phyloP scores from a whole-genome alignment of 2,888 invertebrate genomes.

The Crossocerus cetratus region DNA sequence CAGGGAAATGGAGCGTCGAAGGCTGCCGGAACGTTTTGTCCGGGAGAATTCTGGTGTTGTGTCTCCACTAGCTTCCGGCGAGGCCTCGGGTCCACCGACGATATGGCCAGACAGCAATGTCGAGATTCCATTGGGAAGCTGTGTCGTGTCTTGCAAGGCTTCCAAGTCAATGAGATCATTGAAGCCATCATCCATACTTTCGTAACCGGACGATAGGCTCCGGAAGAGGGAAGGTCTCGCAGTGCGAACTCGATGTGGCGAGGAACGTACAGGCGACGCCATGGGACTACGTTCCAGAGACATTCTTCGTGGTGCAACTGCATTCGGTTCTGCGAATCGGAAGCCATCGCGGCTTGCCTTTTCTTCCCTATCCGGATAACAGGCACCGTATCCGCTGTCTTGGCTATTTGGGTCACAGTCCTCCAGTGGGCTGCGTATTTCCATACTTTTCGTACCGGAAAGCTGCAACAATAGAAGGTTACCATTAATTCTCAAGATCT shows the following conservation, averaged over 20 bases:
- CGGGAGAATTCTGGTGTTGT: conserved; percentile 77
- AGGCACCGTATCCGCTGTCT: conserved; percentile 80
- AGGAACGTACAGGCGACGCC: conserved; percentile 63
- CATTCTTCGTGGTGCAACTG: conserved; percentile 73
- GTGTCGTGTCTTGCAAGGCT: conserved; percentile 75
- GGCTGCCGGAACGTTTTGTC: conserved; percentile 47
- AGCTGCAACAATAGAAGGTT: conserved; percentile 22
- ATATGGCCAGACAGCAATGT: conserved; percentile 81
- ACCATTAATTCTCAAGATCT: background rate
- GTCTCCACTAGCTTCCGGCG: conserved; percentile 69
- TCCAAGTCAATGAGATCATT: conserved; percentile 82
- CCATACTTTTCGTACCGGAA: conserved; percentile 27
- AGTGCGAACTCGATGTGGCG: conserved; percentile 52
- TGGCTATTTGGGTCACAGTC: conserved; percentile 80
- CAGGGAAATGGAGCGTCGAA: conserved; percentile 67
- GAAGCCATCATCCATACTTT: conserved; percentile 83
- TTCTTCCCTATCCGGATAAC: conserved; percentile 68
- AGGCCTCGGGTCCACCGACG: conserved; percentile 47
- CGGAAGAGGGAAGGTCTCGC: conserved; percentile 71
- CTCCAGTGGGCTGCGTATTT: conserved; percentile 76
- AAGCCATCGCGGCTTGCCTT: conserved; percentile 52
- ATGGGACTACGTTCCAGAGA: conserved; percentile 66
- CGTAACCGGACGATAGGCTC: conserved; percentile 79
- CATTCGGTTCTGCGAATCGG: conserved; percentile 76
- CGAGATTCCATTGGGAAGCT: conserved; percentile 80